A percentile compares a stretch with the other conserved stretches of the same genome.
Evolutionary conservation across 2,888 invertebrate species (phyloP).

Genomic region (Ophion ellenae): DNA sequence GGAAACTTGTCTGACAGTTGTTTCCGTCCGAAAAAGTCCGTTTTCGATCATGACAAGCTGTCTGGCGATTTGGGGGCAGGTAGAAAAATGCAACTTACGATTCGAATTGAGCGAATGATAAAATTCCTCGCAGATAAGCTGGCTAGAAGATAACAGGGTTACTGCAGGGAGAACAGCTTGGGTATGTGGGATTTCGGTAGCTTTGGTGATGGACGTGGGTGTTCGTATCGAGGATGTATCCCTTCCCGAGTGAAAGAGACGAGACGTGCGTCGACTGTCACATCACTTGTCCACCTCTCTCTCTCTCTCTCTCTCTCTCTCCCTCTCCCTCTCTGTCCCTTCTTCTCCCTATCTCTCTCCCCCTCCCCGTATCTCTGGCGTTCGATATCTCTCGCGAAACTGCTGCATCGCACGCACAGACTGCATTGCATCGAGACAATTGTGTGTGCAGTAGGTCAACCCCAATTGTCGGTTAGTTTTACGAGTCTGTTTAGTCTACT

Average conservation of each 20-base stretch:
- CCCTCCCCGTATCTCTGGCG: constrained; percentile 1
- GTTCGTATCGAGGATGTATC: constrained; percentile 11
- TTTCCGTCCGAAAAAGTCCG: no score
- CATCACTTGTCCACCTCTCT: constrained; percentile 28
- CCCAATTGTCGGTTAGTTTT: constrained; percentile 56
- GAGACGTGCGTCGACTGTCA: constrained; percentile 52
- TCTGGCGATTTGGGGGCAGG: no score
- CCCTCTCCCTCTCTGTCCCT: not conserved
- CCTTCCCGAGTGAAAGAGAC: not conserved
- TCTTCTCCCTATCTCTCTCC: constrained; percentile 4
- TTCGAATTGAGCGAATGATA: not conserved
- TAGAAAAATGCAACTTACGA: not conserved
- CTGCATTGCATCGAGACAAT: constrained; percentile 54
- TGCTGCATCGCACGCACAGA: constrained; percentile 56
- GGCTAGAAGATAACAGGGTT: constrained; percentile 42
- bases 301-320: constrained; percentile 8
- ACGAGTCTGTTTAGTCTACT: constrained; percentile 6
- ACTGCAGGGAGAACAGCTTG: constrained; percentile 16
- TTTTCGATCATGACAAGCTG: no score
- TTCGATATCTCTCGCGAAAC: constrained; percentile 54
- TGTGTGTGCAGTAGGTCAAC: constrained; percentile 54
- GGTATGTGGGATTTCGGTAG: constrained; percentile 29
- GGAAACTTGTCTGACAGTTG: no score
- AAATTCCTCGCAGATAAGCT: constrained; percentile 40
- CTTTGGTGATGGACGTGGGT: constrained; percentile 8